Base-by-base conservation (phyloP, 2,797 vertebrate species). In the Lepilemur septentrionalis region DNA sequence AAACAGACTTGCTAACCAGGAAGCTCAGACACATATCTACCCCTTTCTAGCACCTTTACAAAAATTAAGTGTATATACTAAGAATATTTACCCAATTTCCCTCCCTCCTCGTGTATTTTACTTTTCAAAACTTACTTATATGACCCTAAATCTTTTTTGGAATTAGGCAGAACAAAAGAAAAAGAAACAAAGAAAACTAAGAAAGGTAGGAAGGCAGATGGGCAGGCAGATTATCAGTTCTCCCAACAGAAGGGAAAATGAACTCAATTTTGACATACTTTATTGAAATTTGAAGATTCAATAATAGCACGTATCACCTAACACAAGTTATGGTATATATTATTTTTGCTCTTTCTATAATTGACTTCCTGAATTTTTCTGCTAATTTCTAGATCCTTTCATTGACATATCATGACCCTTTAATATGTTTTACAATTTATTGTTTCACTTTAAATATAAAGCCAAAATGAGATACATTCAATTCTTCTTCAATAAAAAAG, bases 241-340 rank as follows among this genome's bases (percentile, higher is more conserved):
- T 81, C 55, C 59, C 83, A 89, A 67, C 41, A 96, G 86, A 94
- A 96, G 50, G 82, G 69, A 93, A 95, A 94, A 93, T 89, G 73
- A 95, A 88, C 57, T 80, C 63, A 70, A 65, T 28, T 75, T 61
- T 86, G 75, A 93, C 50, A 93, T 76, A 79, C 20, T 72, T 80
- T 72, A 92, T 67, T 93, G 43, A 97, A 96, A 96, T 93, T 80
- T 25, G 10, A 46, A 91, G 52, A 84, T 59, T 75, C 23, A 72
- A 80, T 12, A 72, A 80, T 12, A 89, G 72, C 28, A 75, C 22
- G 38, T 38, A 28, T 41, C 72, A 89, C 55, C 57, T 86, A 94
- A 73, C 46, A 86, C 35, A 50, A 83, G 46, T 89, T 73, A 87
- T 48, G 7, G 14, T 93, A 83, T 57, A 22, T 43, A 89, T 76